phyloP scores from a whole-genome alignment of 2,888 invertebrate genomes.

The Endotricha flammealis region DNA sequence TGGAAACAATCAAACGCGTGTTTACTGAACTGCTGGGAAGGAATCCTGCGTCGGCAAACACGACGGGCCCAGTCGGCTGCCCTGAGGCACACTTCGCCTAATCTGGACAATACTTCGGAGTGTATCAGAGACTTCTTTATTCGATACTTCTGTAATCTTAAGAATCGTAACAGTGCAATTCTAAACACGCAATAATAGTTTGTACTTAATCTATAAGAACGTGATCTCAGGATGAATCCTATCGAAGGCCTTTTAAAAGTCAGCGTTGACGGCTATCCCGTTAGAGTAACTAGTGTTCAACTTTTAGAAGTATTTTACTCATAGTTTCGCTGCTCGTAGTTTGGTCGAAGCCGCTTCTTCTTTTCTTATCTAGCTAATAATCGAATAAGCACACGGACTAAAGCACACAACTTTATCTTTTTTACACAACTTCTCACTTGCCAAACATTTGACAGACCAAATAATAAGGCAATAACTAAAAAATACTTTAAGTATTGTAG shows the following conservation, averaged over 20 bases:
- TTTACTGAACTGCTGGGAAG: slow-evolving; percentile 28
- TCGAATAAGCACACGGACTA: slow-evolving; percentile 52
- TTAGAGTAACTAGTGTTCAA: slow-evolving; percentile 56
- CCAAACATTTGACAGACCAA: slow-evolving; percentile 67
- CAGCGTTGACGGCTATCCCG: slow-evolving; percentile 57
- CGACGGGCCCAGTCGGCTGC: slow-evolving; percentile 48
- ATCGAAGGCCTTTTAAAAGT: slow-evolving; percentile 68
- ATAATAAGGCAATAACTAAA: slow-evolving; percentile 60
- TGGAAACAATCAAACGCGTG: slow-evolving; percentile 20
- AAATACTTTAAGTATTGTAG: slow-evolving; percentile 51
- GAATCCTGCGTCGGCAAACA: slow-evolving; percentile 26
- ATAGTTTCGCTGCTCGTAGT: slow-evolving; percentile 66
- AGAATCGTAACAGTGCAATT: slow-evolving; percentile 70
- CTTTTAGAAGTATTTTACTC: slow-evolving; percentile 58
- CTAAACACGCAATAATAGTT: slow-evolving; percentile 75
- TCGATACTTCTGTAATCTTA: slow-evolving; percentile 28
- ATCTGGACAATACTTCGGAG: slow-evolving; percentile 54
- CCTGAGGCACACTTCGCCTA: slow-evolving; percentile 51
- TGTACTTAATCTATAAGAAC: slow-evolving; percentile 73
- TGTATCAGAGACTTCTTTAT: slow-evolving; percentile 56
- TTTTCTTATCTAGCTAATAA: slow-evolving; percentile 57
- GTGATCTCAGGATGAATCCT: slow-evolving; percentile 76
- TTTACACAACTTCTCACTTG: slow-evolving; percentile 63
- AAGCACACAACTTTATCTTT: slow-evolving; percentile 58
- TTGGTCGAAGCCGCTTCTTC: slow-evolving; percentile 49